Evolutionary conservation across 1,140 invertebrate genomes (phyloP).

Genomic region (Druon quercuslanigerum): DNA sequence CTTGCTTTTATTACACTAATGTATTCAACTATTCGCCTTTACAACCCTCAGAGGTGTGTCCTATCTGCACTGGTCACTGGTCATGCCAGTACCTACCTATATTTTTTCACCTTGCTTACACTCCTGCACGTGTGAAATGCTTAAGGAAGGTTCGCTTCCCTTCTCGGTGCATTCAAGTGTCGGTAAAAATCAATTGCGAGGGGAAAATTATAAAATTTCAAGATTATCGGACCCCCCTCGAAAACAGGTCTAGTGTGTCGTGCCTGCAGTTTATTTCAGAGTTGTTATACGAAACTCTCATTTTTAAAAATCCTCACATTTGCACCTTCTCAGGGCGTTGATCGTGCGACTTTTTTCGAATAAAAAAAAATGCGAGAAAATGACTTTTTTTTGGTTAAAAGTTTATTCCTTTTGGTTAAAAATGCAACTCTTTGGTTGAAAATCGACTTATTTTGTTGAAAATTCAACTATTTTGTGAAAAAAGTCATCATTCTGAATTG

Average conservation of each 20-base stretch:
- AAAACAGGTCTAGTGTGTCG: neutral
- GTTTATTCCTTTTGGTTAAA: too few species aligned
- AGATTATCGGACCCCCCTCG: slow-evolving; percentile 23
- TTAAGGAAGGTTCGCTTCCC: slow-evolving; percentile 29
- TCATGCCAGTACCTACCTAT: slow-evolving; percentile 44
- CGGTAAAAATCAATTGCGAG: slow-evolving; percentile 24
- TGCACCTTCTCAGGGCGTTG: too few species aligned
- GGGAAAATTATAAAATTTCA: slow-evolving; percentile 30
- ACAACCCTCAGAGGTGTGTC: slow-evolving; percentile 48
- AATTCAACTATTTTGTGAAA: too few species aligned
- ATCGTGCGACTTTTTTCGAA: too few species aligned
- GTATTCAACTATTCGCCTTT: slow-evolving; percentile 55
- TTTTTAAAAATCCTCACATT: neutral
- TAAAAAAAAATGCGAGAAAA: too few species aligned
- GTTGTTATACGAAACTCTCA: neutral
- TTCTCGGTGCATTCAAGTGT: slow-evolving; percentile 21
- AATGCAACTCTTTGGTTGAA: too few species aligned
- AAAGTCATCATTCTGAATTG: too few species aligned
- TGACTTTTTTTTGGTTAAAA: too few species aligned
- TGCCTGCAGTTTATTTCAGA: neutral
- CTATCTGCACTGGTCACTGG: slow-evolving; percentile 59
- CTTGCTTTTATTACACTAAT: slow-evolving; percentile 57
- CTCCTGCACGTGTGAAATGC: slow-evolving; percentile 50
- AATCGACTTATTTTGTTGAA: too few species aligned
- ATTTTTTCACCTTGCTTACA: slow-evolving; percentile 30